Evolutionary conservation across 2,113 vertebrate genomes (phyloP).

Genomic region (Tiliqua scincoides): DNA sequence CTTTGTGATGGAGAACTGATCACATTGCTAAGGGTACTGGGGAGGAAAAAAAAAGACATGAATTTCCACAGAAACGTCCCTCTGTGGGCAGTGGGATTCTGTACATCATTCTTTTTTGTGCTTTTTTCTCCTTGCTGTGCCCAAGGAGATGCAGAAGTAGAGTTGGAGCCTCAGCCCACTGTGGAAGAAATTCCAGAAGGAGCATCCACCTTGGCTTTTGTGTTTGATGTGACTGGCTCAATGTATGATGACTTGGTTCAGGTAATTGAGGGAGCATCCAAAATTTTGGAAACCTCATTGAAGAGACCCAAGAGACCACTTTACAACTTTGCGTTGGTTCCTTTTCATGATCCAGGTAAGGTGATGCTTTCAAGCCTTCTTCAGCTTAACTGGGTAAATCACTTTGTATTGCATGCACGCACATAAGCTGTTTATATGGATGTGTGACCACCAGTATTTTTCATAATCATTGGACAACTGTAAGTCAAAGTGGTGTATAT

Average conservation of each 20-base stretch:
- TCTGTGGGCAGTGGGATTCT: slow-evolving; percentile 29
- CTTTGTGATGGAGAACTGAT: slow-evolving; percentile 27
- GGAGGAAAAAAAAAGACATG: slow-evolving; percentile 39
- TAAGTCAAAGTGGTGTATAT: not conserved
- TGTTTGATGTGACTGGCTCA: slow-evolving; percentile 98
- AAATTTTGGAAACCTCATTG: slow-evolving; percentile 95
- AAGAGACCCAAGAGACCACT: slow-evolving; percentile 91
- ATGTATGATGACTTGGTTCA: slow-evolving; percentile 99
- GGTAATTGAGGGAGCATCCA: slow-evolving; percentile 97
- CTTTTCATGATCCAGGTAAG: slow-evolving; percentile 98
- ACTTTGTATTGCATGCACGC: not conserved
- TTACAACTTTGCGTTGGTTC: slow-evolving; percentile 95
- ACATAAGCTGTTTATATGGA: not conserved
- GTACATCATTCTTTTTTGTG: slow-evolving; percentile 61
- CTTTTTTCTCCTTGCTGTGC: slow-evolving; percentile 62
- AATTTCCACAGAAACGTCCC: slow-evolving; percentile 25
- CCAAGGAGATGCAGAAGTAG: slow-evolving; percentile 62
- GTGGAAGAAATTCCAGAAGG: slow-evolving; percentile 86
- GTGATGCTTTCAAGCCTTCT: not conserved
- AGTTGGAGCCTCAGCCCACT: slow-evolving; percentile 36
- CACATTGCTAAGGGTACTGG: slow-evolving; percentile 10
- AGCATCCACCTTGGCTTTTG: slow-evolving; percentile 95
- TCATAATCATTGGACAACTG: too few relatives aligned
- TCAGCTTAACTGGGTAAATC: not conserved
- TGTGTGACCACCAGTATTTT: not conserved